phyloP scores from a whole-genome alignment of 2,113 vertebrate genomes.

The Hystrix cristata region DNA sequence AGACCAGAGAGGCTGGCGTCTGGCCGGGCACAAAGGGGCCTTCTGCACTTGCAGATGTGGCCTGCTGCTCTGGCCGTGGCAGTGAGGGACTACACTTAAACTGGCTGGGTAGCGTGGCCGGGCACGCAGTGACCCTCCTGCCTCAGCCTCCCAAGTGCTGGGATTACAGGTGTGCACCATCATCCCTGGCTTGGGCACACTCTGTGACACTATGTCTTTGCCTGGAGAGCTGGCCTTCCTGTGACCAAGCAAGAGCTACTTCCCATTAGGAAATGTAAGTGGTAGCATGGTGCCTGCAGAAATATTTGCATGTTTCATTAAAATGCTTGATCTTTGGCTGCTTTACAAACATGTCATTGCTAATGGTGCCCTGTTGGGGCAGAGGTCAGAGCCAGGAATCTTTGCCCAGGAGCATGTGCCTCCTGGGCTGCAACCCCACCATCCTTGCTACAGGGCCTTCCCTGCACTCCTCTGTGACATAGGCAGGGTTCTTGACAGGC shows the following conservation, averaged over 20 bases:
- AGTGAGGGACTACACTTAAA: fast-evolving
- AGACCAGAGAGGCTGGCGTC: not conserved
- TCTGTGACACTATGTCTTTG: fast-evolving
- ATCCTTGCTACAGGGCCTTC: not conserved
- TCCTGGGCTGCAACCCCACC: not conserved
- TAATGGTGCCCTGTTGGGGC: not conserved
- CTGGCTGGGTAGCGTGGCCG: not conserved
- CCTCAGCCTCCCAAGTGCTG: not conserved
- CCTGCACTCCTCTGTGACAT: not conserved
- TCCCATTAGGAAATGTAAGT: not conserved
- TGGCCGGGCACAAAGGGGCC: not conserved
- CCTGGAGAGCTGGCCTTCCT: not conserved
- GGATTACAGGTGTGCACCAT: not conserved
- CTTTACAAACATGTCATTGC: not conserved
- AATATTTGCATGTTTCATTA: not conserved
- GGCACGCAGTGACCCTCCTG: not conserved
- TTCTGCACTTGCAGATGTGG: not conserved
- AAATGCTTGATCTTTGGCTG: not conserved
- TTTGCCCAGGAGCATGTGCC: not conserved
- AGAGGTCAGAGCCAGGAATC: not conserved
- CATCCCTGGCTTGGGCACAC: fast-evolving
- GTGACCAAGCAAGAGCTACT: fast-evolving
- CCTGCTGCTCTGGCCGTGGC: not conserved
- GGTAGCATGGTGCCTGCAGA: not conserved
- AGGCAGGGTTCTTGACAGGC: not conserved